Percentiles rank a stretch among this genome's conserved stretches.
Evolutionary conservation across 2,113 vertebrate genomes (phyloP).

Genomic region (Myocastor coypus): DNA sequence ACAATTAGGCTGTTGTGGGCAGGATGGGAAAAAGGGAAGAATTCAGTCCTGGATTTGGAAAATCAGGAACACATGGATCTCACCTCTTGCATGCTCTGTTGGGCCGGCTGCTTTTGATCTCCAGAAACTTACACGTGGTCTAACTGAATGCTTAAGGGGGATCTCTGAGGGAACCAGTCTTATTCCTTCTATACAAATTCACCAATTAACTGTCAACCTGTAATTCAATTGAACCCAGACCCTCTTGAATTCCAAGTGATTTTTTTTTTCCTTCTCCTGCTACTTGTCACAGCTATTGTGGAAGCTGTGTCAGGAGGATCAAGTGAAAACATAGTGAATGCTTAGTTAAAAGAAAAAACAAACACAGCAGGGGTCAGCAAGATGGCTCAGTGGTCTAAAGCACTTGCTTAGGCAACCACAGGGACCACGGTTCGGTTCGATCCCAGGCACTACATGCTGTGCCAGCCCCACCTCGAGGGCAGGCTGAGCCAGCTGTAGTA

Average conservation of each 20-base stretch:
- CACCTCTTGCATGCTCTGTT: neutral
- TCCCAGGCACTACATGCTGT: too few species aligned
- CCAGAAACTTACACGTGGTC: conserved; percentile 24
- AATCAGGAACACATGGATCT: neutral
- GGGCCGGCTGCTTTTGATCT: neutral
- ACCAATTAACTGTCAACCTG: neutral
- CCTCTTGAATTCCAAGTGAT: neutral
- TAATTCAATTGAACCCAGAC: conserved; percentile 28
- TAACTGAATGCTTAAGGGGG: neutral
- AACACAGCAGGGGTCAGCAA: too few species aligned
- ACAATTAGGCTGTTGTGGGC: neutral
- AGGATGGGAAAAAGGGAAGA: neutral
- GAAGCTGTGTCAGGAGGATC: too few species aligned
- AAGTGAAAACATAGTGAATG: neutral
- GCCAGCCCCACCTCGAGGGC: too few species aligned
- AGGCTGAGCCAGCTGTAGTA: too few species aligned
- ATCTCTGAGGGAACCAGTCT: neutral
- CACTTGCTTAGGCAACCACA: too few species aligned
- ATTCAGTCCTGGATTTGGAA: neutral
- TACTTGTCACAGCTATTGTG: neutral
- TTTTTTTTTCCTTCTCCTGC: conserved; percentile 30
- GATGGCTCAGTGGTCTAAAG: too few species aligned
- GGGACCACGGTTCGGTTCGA: too few species aligned
- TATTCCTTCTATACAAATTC: neutral
- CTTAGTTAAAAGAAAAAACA: too few species aligned